Percentiles rank a stretch among this genome's conserved stretches.
phyloP scores from a whole-genome alignment of 2,888 invertebrate genomes.

The Polyploca ridens region DNA sequence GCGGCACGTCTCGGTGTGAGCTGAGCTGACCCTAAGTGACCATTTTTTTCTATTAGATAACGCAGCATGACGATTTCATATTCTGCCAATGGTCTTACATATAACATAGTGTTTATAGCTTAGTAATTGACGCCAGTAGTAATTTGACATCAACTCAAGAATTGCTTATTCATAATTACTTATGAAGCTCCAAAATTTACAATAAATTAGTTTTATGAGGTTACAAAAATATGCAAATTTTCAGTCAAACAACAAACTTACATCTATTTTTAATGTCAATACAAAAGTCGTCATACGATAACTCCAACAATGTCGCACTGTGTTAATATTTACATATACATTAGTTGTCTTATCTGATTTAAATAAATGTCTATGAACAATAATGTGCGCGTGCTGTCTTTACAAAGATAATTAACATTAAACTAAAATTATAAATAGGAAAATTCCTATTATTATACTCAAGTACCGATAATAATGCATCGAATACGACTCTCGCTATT shows the following conservation, averaged over 20 bases:
- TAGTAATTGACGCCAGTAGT: no score
- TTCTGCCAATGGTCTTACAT: no score
- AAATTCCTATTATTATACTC: constrained; percentile 74
- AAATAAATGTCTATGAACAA: constrained; percentile 49
- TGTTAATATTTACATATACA: neutral
- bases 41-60: no score
- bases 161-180: no score
- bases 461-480: constrained; percentile 57
- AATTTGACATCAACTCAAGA: no score
- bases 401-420: constrained; percentile 38
- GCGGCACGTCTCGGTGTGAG: no score
- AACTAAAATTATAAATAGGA: constrained; percentile 72
- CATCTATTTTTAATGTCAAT: neutral
- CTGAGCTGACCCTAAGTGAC: no score
- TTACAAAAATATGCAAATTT: neutral
- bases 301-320: neutral
- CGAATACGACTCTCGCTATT: constrained; percentile 57
- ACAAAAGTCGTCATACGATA: neutral
- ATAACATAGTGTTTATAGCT: no score
- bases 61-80: no score
- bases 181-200: neutral
- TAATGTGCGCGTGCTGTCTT: constrained; percentile 52
- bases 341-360: constrained; percentile 35
- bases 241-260: neutral
- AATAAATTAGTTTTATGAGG: neutral